Evolutionary conservation across 2,888 invertebrate species (phyloP).

Genomic region (Drosophila macrospina): DNA sequence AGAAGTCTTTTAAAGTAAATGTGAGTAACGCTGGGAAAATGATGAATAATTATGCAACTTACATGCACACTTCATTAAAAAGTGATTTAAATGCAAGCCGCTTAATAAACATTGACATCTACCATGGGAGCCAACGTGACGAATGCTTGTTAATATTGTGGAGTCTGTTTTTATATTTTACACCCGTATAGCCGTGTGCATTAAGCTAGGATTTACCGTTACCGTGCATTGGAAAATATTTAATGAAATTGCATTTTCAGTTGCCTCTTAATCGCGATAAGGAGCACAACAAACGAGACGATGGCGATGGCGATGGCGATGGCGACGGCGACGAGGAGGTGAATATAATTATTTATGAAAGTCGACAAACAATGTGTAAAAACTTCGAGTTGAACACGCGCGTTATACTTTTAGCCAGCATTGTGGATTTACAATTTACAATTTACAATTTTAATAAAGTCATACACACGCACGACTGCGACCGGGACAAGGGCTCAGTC

Average conservation of each 20-base stretch:
- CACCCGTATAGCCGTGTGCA: constrained; percentile 18
- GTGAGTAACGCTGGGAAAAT: constrained; percentile 16
- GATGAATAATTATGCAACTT: constrained; percentile 65
- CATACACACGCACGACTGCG: constrained; percentile 71
- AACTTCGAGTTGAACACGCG: constrained; percentile 64
- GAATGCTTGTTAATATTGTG: constrained; percentile 41
- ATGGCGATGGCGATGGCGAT: constrained; percentile 3
- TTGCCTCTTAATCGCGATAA: constrained; percentile 51
- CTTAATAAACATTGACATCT: constrained; percentile 64
- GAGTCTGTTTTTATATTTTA: constrained; percentile 9
- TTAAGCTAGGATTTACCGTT: constrained; percentile 65
- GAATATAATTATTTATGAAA: constrained; percentile 51
- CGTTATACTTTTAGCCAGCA: constrained; percentile 51
- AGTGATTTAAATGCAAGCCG: constrained; percentile 69
- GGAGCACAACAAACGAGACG: constrained; percentile 51
- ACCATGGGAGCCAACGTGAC: constrained; percentile 40
- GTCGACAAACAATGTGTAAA: constrained; percentile 67
- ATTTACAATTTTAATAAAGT: constrained; percentile 74
- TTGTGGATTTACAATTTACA: constrained; percentile 59
- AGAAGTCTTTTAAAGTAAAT: neutral
- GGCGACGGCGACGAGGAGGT: constrained; percentile 12
- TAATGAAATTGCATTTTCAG: constrained; percentile 58
- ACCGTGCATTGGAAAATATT: constrained; percentile 41
- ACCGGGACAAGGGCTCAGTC: constrained; percentile 50
- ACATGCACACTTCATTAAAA: constrained; percentile 71